These are phyloP conservation scores for Ceraclea dissimilis DNA, from an alignment of 2,888 invertebrate genomes.

Conservation along the genomic window DNA sequence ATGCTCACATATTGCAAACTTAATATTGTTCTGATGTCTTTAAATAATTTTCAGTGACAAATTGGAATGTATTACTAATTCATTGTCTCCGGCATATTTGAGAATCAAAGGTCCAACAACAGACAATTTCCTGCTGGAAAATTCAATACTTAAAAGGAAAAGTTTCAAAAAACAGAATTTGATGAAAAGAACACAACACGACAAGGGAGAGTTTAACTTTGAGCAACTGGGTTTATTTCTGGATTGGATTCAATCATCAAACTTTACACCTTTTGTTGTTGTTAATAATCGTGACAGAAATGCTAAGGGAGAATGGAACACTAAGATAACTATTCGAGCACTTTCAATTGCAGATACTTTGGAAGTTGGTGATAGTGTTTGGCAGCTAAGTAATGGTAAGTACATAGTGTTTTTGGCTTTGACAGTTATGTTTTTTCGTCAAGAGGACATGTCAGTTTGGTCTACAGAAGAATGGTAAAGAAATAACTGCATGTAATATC, in stretches of 20 bases:
- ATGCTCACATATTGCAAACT: too few species aligned
- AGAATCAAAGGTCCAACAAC: constrained; percentile 65
- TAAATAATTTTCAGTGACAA: constrained; percentile 50
- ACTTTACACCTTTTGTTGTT: constrained; percentile 61
- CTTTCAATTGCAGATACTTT: constrained; percentile 61
- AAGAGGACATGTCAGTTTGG: constrained; percentile 7
- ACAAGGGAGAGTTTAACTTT: constrained; percentile 13
- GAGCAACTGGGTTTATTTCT: constrained; percentile 38
- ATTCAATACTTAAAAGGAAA: constrained; percentile 32
- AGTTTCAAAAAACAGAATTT: background rate
- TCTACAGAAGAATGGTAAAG: background rate
- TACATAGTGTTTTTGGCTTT: background rate
- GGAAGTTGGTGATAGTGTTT: constrained; percentile 55
- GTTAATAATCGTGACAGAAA: constrained; percentile 52
- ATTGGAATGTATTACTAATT: constrained; percentile 56
- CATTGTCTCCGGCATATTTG: constrained; percentile 64
- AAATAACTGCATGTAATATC: too few species aligned
- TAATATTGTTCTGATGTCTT: too few species aligned
- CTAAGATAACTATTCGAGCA: constrained; percentile 56
- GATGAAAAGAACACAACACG: background rate
- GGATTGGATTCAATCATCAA: constrained; percentile 48
- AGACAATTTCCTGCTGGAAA: constrained; percentile 39
- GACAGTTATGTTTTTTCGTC: constrained; percentile 1
- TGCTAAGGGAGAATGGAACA: constrained; percentile 55
- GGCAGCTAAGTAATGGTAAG: constrained; percentile 69